Evolutionary conservation across 2,888 invertebrate species (phyloP), one percentile per base, ranked within the genome.

Genomic region (Ramazzottius varieornatus): DNA sequence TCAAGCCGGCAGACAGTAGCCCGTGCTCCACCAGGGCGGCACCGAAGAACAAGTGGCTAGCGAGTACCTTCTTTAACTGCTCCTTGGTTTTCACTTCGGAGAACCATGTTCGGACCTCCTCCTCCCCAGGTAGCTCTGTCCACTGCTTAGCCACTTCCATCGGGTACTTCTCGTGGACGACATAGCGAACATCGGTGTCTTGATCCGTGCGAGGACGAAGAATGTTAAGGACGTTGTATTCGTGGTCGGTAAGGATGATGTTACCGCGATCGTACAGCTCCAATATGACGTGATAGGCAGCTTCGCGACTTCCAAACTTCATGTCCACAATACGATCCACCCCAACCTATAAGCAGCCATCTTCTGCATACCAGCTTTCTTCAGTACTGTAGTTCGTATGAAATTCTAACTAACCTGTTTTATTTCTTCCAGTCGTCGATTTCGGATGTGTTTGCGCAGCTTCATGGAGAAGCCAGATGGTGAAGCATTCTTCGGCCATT

Each of bases 391-490:
- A n/a, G n/a, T n/a, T n/a, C n/a, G n/a, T n/a, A n/a, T n/a, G n/a
- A n/a, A n/a, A n/a, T n/a, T n/a, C n/a, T n/a, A n/a, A n/a, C n/a
- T n/a, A n/a, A n/a, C n/a, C n/a, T 96, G 94, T 1, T 78, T 78
- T 0, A 94, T 78, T 64, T 80, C 82, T 77, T 94, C 94, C 1
- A 98, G 78, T 1, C 98, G 83, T 74, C 94, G 91, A 76, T 94
- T 93, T 73, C 88, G 88, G 54, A 99, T 79, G 77, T 98, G 98
- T 78, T 99, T 99, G 65, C 98, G 80, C 74, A 98, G 80, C 86
- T 98, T 99, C 96, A 98, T 98, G 68, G 90, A 87, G 74, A 96
- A 96, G 1, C 92, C 90, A 0, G 91, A 92, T 0, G 90, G 94
- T 2, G 86, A 87, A 46, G 84, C 82, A 81, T 91, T 92, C 78